Conservation (phyloP, 1,140 invertebrate genomes). For the Pachyrhynchus sulphureomaculatus region DNA sequence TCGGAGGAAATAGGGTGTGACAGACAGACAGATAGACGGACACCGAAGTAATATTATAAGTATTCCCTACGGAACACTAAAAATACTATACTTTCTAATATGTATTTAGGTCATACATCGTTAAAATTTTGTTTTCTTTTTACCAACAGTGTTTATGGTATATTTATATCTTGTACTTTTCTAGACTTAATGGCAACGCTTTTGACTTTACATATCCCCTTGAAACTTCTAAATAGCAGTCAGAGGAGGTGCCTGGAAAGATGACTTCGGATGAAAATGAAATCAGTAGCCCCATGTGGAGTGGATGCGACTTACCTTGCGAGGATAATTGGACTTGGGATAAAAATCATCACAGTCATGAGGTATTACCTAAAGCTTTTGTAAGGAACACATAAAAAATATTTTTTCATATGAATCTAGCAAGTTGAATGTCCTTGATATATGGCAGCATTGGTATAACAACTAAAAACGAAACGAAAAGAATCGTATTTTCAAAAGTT, state of each 20-base stretch:
- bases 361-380: constrained; percentile 52
- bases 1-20: no score
- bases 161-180: no score
- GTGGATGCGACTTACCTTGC: constrained; percentile 45
- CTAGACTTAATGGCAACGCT: background rate
- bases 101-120: no score
- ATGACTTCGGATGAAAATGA: background rate
- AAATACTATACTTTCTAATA: no score
- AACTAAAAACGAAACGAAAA: no score
- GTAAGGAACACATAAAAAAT: background rate
- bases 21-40: no score
- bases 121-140: no score
- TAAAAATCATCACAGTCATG: constrained; percentile 61
- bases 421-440: background rate
- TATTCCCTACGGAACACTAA: no score
- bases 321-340: constrained; percentile 70
- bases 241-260: background rate
- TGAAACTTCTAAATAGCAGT: constrained; percentile 1
- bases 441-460: no score
- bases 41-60: no score
- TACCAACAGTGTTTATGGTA: no score
- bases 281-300: background rate
- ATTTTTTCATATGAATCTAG: background rate
- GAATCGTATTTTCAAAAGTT: no score
- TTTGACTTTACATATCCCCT: background rate